Base-by-base conservation (phyloP, 1,140 invertebrate genomes). In the Drosophila bipectinata region DNA sequence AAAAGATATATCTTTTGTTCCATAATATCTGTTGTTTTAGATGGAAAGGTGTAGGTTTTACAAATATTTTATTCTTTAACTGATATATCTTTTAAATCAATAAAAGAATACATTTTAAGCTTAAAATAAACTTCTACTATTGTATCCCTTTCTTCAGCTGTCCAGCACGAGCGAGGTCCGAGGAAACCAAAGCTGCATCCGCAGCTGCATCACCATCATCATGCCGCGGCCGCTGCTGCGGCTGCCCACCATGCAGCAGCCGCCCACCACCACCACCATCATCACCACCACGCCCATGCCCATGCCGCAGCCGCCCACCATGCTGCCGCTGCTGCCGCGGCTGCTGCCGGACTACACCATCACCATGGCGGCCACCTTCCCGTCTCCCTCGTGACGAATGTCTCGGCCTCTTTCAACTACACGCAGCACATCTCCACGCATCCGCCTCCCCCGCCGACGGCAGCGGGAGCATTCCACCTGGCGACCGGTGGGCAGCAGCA, bases 161-260 rank as follows among this genome's bases (percentile, higher is more conserved):
- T 99, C 30, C 98, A 99, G 93, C 98, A 99, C 92, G 98, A 99
- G 92, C 94, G 98, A 54, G 98, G 98, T 8, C 98, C 98, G 0
- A 93, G 98, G 21, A 98, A 98, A 91, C 97, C 97, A 0, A 99
- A 96, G 85, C 83, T 95, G 34, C 95, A 92, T 75, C 91, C 90
- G 5, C 90, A 91, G 18, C 14, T 91, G 48, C 91, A 92, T 49
- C 91, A 91, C 15, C 90, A 91, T 18, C 90, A 90, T 18, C 90
- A 76, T 32, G 74, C 74, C 0, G 82, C 77, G 7, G 81, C 81
- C 0, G 83, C 83, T 37, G 82, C 82, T 1, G 82, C 82, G 6
- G 82, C 82, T 0, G 82, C 83, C 4, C 88, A 89, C 55, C 90
- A 91, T 64, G 79, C 79, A 0, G 62, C 71, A 24, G 66, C 63